Percentiles rank a stretch among this genome's conserved stretches.
phyloP scores from a whole-genome alignment of 2,113 vertebrate species.

The Anthoscopus minutus region DNA sequence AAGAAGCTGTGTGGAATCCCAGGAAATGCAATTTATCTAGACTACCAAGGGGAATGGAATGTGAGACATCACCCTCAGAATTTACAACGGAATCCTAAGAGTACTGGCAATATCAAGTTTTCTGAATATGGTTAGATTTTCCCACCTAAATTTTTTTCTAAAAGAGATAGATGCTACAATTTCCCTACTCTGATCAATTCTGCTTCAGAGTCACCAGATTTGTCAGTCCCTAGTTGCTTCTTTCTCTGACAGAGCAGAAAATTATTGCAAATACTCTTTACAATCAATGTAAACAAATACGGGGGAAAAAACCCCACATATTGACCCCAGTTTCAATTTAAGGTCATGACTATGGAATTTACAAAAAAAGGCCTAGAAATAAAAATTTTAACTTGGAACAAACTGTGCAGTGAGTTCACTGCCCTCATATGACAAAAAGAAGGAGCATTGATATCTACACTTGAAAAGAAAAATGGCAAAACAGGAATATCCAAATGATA shows the following conservation, averaged over 20 bases:
- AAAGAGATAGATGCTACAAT: background rate
- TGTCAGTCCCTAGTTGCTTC: background rate
- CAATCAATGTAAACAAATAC: background rate
- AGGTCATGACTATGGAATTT: background rate
- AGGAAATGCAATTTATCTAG: background rate
- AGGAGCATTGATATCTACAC: fast-evolving
- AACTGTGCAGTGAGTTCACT: background rate
- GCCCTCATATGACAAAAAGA: background rate
- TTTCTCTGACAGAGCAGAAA: background rate
- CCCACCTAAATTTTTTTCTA: background rate
- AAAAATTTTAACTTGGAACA: background rate
- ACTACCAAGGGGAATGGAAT: background rate
- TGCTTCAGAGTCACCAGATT: background rate
- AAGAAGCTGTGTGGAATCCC: background rate
- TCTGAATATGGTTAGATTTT: background rate
- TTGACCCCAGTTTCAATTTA: background rate
- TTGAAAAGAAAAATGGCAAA: background rate
- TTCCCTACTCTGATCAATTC: background rate
- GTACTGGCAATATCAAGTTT: background rate
- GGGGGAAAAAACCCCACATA: fast-evolving
- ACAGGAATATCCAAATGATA: background rate
- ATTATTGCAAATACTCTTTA: background rate
- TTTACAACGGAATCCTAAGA: background rate
- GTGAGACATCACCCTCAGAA: background rate
- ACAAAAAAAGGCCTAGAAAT: background rate